These are phyloP conservation scores for Ceyx erithaca DNA, from an alignment of 2,797 vertebrate species.

Conservation along the genomic window DNA sequence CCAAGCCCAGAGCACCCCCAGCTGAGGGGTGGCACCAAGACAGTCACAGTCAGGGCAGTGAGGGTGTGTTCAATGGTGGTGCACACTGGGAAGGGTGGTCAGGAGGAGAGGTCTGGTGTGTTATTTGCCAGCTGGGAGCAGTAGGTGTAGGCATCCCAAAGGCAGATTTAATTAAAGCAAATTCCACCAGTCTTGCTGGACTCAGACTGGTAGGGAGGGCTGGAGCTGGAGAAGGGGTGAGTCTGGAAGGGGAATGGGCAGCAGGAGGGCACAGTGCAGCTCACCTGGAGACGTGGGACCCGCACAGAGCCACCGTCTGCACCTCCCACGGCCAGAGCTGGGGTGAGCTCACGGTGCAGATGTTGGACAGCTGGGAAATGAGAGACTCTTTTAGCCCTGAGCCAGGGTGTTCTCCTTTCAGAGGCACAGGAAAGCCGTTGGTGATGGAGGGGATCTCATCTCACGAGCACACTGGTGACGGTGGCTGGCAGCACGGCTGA, in stretches of 20 bases:
- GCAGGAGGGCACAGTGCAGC: neutral
- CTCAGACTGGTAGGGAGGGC: neutral
- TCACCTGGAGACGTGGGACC: neutral
- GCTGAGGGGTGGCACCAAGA: neutral
- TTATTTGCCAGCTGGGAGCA: neutral
- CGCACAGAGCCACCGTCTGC: neutral
- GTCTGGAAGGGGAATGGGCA: neutral
- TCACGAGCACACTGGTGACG: neutral
- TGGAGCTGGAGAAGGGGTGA: neutral
- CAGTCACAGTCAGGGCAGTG: neutral
- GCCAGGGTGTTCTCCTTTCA: neutral
- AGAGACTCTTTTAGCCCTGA: neutral
- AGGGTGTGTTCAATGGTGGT: neutral
- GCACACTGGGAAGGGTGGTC: neutral
- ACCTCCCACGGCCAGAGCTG: neutral
- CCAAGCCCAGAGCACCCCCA: neutral
- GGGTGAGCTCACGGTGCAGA: neutral
- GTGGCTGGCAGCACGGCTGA: neutral
- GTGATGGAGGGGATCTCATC: neutral
- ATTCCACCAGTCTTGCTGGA: neutral
- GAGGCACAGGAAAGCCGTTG: neutral
- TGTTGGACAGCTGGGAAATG: neutral
- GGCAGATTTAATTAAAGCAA: neutral
- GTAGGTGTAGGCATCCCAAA: neutral
- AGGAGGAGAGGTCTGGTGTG: neutral